These are phyloP conservation scores for Cottoperca gobio DNA, from an alignment of 2,797 vertebrate species.

Conservation along the genomic window DNA sequence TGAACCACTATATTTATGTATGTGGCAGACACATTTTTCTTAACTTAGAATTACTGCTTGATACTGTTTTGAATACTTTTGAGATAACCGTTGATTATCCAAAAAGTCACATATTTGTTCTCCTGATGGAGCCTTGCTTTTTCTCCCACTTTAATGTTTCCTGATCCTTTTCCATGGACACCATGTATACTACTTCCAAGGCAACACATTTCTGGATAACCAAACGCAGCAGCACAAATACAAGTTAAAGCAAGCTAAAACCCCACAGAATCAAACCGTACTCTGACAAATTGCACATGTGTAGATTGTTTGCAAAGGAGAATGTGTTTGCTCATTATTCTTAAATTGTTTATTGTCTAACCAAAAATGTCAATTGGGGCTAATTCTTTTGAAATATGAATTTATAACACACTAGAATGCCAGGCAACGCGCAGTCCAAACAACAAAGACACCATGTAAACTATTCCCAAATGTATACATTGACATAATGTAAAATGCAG, in stretches of 20 bases:
- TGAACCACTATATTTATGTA: neutral
- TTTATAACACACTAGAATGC: neutral
- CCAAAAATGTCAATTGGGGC: neutral
- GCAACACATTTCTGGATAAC: neutral
- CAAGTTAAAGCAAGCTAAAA: neutral
- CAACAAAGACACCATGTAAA: neutral
- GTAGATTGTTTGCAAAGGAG: neutral
- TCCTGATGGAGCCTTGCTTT: neutral
- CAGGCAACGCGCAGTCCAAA: neutral
- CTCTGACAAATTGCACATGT: neutral
- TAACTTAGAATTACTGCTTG: no score
- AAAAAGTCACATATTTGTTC: conserved; percentile 11
- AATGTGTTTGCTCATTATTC: neutral
- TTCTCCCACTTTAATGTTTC: neutral
- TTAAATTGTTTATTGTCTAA: neutral
- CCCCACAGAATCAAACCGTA: neutral
- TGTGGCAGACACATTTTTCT: neutral
- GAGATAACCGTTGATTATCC: conserved; percentile 1
- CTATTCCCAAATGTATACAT: neutral
- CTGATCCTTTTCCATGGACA: conserved; percentile 16
- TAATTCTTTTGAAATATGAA: no score
- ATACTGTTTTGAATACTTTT: neutral
- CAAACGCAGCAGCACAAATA: neutral
- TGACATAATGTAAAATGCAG: neutral
- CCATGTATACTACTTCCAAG: neutral